A percentile compares a stretch with the other conserved stretches of the same genome.
These are phyloP conservation scores for Gobio gobio DNA, from an alignment of 2,113 vertebrate genomes.

Conservation along the genomic window DNA sequence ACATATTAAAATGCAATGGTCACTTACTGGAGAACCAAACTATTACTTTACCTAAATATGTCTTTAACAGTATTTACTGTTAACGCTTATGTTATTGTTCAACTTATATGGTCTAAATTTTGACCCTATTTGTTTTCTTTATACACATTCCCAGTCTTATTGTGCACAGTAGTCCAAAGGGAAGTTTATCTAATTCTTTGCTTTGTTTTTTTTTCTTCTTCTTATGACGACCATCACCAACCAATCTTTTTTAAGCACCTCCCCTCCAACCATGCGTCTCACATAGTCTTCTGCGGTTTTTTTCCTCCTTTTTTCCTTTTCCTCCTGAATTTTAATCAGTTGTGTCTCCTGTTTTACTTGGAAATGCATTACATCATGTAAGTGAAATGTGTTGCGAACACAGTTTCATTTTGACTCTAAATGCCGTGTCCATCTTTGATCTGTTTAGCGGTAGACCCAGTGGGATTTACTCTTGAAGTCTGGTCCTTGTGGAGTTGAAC, in stretches of 20 bases:
- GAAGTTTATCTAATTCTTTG: background rate
- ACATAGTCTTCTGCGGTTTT: background rate
- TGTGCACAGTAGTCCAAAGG: background rate
- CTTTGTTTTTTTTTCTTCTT: too few species aligned
- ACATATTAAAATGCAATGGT: background rate
- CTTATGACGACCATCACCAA: background rate
- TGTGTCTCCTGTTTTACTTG: background rate
- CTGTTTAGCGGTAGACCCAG: constrained; percentile 56
- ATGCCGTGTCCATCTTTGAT: constrained; percentile 61
- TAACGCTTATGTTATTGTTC: background rate
- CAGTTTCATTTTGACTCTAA: background rate
- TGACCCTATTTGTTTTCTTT: background rate
- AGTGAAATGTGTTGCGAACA: background rate
- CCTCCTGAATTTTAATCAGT: background rate
- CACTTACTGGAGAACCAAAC: background rate
- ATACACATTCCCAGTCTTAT: background rate
- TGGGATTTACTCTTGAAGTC: constrained; percentile 59
- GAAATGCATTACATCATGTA: background rate
- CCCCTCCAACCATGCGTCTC: background rate
- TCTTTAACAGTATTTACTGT: background rate
- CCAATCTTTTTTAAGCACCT: background rate
- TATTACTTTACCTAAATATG: background rate
- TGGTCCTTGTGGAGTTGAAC: constrained; percentile 54
- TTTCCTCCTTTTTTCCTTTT: background rate
- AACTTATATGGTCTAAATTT: background rate